A percentile compares a stretch with the other conserved stretches of the same genome.
Conservation (phyloP, 2,113 vertebrate genomes). For the Aramus guarauna region DNA sequence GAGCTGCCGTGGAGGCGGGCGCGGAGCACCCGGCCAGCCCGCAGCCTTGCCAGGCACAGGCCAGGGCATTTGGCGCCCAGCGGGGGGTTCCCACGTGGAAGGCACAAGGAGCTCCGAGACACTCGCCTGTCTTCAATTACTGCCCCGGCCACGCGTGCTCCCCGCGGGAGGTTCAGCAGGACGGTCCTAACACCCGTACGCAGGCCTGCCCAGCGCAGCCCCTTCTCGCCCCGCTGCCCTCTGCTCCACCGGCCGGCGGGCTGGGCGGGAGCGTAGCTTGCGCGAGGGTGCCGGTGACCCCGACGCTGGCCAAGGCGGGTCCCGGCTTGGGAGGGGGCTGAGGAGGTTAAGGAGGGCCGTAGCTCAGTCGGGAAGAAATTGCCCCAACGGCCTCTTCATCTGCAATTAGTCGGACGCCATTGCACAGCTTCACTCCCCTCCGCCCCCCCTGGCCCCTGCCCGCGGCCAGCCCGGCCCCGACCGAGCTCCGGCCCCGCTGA, state of each 20-base stretch:
- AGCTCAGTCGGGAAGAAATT: accelerated
- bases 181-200: neutral
- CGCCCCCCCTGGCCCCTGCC: no score
- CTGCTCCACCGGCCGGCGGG: neutral
- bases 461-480: neutral
- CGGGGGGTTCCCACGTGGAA: neutral
- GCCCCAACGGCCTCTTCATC: neutral
- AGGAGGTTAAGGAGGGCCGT: neutral
- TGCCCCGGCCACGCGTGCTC: neutral
- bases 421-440: accelerated
- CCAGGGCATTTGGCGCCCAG: neutral
- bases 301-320: neutral
- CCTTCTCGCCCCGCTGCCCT: no score
- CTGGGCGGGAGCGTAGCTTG: neutral
- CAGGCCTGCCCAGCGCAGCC: no score
- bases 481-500: no score
- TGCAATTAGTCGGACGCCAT: neutral
- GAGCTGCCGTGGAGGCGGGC: no score
- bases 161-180: neutral
- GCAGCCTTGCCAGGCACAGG: neutral
- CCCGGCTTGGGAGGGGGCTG: neutral
- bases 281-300: no score
- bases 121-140: neutral
- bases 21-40: neutral
- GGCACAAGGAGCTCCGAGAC: neutral